Conservation (phyloP, 2,113 vertebrate genomes). For the Strigops habroptila region DNA sequence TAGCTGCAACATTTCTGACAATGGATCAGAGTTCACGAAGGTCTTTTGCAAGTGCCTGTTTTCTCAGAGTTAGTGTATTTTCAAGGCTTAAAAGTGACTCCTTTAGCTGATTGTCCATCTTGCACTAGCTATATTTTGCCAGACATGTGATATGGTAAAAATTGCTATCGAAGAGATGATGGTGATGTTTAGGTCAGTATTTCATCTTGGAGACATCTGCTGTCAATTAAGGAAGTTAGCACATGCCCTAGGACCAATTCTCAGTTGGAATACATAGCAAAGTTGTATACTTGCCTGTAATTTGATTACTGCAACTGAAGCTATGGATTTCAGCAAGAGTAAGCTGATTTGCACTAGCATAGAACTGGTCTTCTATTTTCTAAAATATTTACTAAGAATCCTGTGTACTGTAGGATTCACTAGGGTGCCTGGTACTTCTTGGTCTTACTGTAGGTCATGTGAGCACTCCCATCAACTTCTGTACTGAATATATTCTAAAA, state of each 20-base stretch:
- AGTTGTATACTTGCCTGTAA: neutral
- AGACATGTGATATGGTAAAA: neutral
- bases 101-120: neutral
- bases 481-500: neutral
- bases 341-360: neutral
- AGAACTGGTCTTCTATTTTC: neutral
- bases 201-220: neutral
- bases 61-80: neutral
- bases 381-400: neutral
- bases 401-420: neutral
- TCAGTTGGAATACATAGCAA: neutral
- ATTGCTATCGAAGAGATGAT: neutral
- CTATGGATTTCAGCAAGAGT: neutral
- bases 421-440: neutral
- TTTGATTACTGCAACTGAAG: neutral
- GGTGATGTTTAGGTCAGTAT: neutral
- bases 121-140: neutral
- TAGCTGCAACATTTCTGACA: slow-evolving; percentile 21
- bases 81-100: neutral
- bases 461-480: neutral
- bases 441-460: neutral
- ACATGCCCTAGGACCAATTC: neutral
- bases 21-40: neutral
- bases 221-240: neutral
- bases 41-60: neutral